A percentile compares a stretch with the other conserved stretches of the same genome.
Evolutionary conservation across 2,888 invertebrate species (phyloP).

Genomic region (Scaptomyza tumidula): DNA sequence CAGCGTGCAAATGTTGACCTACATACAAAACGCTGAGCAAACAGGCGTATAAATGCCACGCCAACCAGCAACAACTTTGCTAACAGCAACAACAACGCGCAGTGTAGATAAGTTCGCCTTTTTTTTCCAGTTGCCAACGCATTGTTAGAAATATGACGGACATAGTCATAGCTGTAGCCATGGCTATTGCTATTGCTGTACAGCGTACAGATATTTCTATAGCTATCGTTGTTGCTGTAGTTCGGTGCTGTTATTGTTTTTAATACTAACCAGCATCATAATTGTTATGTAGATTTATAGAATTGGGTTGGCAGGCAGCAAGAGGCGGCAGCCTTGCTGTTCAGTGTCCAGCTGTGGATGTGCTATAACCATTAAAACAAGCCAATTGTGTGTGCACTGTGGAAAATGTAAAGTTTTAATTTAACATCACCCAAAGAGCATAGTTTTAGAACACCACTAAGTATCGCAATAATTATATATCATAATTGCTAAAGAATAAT

Average conservation of each 20-base stretch:
- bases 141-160: slow-evolving; percentile 68
- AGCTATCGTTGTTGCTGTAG: slow-evolving; percentile 16
- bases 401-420: background rate
- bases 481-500: background rate
- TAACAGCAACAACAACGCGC: slow-evolving; percentile 35
- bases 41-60: slow-evolving; percentile 76
- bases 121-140: slow-evolving; percentile 70
- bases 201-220: slow-evolving; percentile 2
- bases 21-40: slow-evolving; percentile 76
- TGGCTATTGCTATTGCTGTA: slow-evolving; percentile 7
- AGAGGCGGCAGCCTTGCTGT: slow-evolving; percentile 41
- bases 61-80: slow-evolving; percentile 55
- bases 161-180: slow-evolving; percentile 41
- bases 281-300: slow-evolving; percentile 77
- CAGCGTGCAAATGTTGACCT: slow-evolving; percentile 79
- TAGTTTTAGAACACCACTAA: background rate
- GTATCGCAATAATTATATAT: too few species aligned
- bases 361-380: slow-evolving; percentile 24
- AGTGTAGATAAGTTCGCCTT: slow-evolving; percentile 60
- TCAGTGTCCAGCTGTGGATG: slow-evolving; percentile 36
- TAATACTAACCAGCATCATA: slow-evolving; percentile 71
- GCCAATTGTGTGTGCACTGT: slow-evolving; percentile 18
- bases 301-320: slow-evolving; percentile 55
- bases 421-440: background rate
- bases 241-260: slow-evolving; percentile 63